Conservation (phyloP, 2,888 invertebrate species). For the Pristionchus japonicus region DNA sequence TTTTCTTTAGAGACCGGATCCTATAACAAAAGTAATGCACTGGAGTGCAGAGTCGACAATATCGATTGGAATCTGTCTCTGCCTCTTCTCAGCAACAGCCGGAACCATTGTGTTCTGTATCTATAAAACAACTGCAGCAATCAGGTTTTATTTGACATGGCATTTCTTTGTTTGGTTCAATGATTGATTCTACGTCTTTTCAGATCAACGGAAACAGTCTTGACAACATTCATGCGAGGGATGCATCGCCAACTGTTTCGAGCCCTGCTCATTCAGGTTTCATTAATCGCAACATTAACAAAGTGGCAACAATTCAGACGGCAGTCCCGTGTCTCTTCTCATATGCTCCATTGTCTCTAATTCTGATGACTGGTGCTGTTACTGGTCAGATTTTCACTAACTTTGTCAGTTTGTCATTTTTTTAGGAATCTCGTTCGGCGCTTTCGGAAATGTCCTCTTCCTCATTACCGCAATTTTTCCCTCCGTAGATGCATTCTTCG, state of each 20-base stretch:
- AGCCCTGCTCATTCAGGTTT: not conserved
- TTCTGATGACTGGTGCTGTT: not conserved
- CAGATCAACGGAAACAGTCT: not conserved
- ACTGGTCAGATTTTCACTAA: not conserved
- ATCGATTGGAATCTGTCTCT: not conserved
- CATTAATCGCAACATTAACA: not conserved
- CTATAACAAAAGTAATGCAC: not conserved
- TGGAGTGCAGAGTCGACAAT: not conserved
- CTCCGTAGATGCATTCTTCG: not conserved
- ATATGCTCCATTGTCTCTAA: not conserved
- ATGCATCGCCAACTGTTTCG: not conserved
- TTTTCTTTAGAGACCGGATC: not conserved
- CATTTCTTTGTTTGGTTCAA: not conserved
- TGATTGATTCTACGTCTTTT: not conserved
- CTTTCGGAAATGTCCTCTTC: slow-evolving; percentile 27
- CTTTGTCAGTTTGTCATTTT: no score
- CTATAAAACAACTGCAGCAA: not conserved
- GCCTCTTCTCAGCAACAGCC: not conserved
- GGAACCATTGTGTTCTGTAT: not conserved
- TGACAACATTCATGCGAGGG: not conserved
- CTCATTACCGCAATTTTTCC: not conserved
- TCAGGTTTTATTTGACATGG: not conserved
- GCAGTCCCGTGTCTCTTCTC: not conserved
- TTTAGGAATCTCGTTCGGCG: not conserved
- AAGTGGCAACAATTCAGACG: not conserved